Evolutionary conservation across 1,140 invertebrate genomes (phyloP).

Genomic region (Gonioctena quinquepunctata): DNA sequence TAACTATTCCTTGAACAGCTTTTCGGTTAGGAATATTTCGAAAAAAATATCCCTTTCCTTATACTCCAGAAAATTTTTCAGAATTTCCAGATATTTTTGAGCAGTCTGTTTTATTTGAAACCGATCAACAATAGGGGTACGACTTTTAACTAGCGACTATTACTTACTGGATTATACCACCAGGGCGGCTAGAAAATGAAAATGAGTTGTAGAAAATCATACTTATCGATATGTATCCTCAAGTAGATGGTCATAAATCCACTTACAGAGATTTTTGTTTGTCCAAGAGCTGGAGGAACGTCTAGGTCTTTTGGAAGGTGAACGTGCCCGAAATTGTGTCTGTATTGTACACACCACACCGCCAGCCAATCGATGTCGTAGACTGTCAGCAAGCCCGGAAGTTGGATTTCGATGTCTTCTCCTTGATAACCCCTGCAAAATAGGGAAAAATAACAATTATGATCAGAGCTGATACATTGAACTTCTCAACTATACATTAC

Average conservation of each 20-base stretch:
- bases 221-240: no score
- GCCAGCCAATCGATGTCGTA: conserved; percentile 92
- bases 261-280: conserved; percentile 87
- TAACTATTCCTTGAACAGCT: no score
- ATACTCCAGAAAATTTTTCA: no score
- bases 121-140: no score
- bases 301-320: conserved; percentile 85
- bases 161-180: conserved; percentile 90
- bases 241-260: neutral
- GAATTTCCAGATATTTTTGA: no score
- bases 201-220: neutral
- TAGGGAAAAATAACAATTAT: no score
- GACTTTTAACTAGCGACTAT: no score
- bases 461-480: no score
- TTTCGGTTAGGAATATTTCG: no score
- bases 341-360: conserved; percentile 84
- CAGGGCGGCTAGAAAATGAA: conserved; percentile 71
- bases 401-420: conserved; percentile 86
- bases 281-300: conserved; percentile 85
- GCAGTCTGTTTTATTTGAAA: no score
- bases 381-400: conserved; percentile 83
- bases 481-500: no score
- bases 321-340: conserved; percentile 90
- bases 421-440: conserved; percentile 74
- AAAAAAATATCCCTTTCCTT: no score